Evolutionary conservation across 2,113 vertebrate genomes (phyloP).

Genomic region (Clarias macrocephalus): DNA sequence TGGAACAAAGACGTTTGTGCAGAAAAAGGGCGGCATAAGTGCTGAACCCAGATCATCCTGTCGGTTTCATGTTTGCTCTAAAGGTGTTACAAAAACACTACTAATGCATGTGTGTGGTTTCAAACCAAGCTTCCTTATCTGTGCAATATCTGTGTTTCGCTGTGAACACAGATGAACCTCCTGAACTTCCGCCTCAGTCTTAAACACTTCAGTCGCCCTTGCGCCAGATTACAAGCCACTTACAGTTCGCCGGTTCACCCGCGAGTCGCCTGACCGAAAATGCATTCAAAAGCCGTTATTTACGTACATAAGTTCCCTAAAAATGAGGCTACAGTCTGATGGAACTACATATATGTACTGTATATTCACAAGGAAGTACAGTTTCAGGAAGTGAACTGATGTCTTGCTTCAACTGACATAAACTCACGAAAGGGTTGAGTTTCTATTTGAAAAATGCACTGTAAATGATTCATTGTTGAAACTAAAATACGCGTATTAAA

Average conservation of each 20-base stretch:
- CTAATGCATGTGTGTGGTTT: conserved; percentile 10
- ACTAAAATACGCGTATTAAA: background rate
- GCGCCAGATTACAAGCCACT: background rate
- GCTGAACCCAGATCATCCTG: background rate
- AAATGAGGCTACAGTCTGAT: background rate
- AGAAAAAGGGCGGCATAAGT: conserved; percentile 8
- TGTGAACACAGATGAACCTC: background rate
- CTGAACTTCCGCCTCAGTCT: conserved; percentile 3
- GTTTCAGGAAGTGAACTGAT: background rate
- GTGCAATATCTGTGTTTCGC: conserved; percentile 29
- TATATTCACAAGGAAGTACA: background rate
- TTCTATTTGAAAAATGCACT: background rate
- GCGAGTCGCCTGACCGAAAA: background rate
- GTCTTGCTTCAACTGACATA: background rate
- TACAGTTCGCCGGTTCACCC: background rate
- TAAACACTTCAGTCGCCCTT: background rate
- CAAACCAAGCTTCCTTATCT: conserved; percentile 23
- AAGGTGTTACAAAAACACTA: conserved; percentile 48
- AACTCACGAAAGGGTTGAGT: background rate
- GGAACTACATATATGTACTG: too few species aligned
- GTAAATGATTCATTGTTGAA: background rate
- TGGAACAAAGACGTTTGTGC: background rate
- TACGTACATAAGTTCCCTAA: background rate
- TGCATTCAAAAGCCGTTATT: background rate
- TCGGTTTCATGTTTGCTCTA: conserved; percentile 28